Evolutionary conservation across 2,888 invertebrate species (phyloP).

Genomic region (Panopea generosa): DNA sequence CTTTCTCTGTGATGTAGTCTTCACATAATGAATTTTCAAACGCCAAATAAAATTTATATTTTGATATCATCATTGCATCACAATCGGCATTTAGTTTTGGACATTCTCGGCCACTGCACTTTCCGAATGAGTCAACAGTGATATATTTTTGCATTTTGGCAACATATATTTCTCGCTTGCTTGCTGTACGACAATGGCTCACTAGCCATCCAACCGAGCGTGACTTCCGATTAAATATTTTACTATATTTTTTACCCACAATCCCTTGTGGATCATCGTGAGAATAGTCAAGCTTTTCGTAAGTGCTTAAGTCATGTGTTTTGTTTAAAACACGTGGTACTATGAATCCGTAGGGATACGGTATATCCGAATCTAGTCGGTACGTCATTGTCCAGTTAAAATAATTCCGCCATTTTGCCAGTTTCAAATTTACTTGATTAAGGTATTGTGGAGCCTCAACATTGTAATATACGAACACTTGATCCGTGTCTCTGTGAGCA

Average conservation of each 20-base stretch:
- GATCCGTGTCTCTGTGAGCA: conserved; percentile 14
- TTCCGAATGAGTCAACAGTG: conserved; percentile 36
- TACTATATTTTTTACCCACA: no score
- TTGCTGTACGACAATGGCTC: conserved; percentile 32
- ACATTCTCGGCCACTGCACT: conserved; percentile 15
- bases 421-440: neutral
- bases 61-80: neutral
- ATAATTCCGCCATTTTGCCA: neutral
- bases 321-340: no score
- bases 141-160: conserved; percentile 8
- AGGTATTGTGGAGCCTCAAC: conserved; percentile 45
- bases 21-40: conserved; percentile 9
- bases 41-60: conserved; percentile 16
- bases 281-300: no score
- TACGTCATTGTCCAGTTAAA: conserved; percentile 64
- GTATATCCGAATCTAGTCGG: conserved; percentile 57
- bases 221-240: conserved; percentile 19
- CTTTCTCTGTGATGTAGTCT: conserved; percentile 14
- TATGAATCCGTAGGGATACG: conserved; percentile 46
- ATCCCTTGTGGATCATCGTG: no score
- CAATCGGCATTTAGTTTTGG: neutral
- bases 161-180: conserved; percentile 32
- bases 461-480: conserved; percentile 39
- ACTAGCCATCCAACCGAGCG: conserved; percentile 34
- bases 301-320: no score